A percentile compares a stretch with the other conserved stretches of the same genome.
These are phyloP conservation scores for Prietella phreatophila DNA, from an alignment of 2,113 vertebrate genomes.

Conservation along the genomic window DNA sequence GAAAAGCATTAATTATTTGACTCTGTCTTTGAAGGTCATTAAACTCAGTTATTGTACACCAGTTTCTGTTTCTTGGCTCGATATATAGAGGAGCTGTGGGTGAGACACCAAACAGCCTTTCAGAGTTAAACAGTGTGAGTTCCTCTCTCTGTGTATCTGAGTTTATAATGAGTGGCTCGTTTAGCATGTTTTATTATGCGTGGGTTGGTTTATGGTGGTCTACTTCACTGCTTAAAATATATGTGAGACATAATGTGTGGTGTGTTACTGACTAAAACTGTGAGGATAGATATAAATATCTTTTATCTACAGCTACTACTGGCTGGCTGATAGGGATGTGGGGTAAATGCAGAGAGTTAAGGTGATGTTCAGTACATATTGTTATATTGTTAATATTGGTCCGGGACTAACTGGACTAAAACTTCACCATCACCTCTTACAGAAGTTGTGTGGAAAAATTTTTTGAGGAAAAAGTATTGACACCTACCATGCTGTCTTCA, in stretches of 20 bases:
- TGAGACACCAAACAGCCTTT: constrained; percentile 5
- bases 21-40: constrained; percentile 13
- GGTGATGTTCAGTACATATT: background rate
- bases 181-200: constrained; percentile 19
- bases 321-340: background rate
- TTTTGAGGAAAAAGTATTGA: background rate
- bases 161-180: background rate
- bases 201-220: constrained; percentile 10
- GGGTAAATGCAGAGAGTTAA: background rate
- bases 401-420: background rate
- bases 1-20: background rate
- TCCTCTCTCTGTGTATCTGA: background rate
- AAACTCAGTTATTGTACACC: background rate
- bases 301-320: background rate
- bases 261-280: constrained; percentile 11
- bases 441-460: background rate
- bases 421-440: background rate
- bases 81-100: background rate
- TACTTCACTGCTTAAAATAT: constrained; percentile 23
- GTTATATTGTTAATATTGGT: background rate
- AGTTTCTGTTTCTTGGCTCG: background rate
- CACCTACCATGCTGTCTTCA: background rate
- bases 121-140: constrained; percentile 2
- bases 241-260: constrained; percentile 19
- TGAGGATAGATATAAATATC: constrained; percentile 17